A percentile compares a stretch with the other conserved stretches of the same genome.
phyloP scores from a whole-genome alignment of 2,113 vertebrate genomes.

The Otus sunia region DNA sequence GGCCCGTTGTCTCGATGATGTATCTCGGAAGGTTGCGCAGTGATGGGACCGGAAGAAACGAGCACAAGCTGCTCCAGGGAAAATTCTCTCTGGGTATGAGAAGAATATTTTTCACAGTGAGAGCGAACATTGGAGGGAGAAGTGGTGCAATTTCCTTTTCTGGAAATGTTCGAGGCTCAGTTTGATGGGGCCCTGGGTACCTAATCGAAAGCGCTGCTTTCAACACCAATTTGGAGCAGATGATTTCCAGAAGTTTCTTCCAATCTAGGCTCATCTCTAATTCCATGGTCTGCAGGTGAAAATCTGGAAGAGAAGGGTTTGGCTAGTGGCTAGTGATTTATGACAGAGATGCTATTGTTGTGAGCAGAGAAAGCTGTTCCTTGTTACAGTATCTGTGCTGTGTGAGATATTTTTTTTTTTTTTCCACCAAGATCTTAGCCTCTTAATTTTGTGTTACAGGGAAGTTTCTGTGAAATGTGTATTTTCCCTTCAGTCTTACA shows the following conservation, averaged over 20 bases:
- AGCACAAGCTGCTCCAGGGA: background rate
- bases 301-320: background rate
- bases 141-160: background rate
- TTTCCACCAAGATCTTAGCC: background rate
- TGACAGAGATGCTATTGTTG: background rate
- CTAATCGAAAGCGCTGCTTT: background rate
- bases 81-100: background rate
- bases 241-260: background rate
- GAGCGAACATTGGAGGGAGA: background rate
- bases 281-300: background rate
- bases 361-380: background rate
- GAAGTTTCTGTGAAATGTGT: background rate
- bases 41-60: background rate
- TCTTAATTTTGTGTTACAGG: background rate
- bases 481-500: background rate
- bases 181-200: background rate
- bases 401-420: background rate
- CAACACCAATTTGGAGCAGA: background rate
- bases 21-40: background rate
- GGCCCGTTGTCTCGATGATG: background rate
- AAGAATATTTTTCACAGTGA: background rate
- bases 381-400: background rate
- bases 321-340: background rate
- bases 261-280: background rate
- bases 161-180: background rate